phyloP scores from a whole-genome alignment of 2,113 vertebrate genomes.

The Asarcornis scutulata region DNA sequence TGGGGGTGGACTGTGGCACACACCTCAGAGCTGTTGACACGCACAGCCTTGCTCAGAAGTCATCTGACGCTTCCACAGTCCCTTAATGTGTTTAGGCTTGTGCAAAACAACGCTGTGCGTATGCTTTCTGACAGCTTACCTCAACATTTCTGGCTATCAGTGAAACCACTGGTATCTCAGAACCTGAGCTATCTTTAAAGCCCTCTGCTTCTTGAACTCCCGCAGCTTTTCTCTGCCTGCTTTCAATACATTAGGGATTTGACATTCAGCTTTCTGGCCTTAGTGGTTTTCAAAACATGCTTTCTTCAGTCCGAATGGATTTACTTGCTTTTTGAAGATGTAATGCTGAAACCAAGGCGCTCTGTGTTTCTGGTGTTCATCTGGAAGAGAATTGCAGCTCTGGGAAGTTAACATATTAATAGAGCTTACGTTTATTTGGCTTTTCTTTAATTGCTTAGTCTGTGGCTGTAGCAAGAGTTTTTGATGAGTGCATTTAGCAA shows the following conservation, averaged over 20 bases:
- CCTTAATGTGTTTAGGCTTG: not conserved
- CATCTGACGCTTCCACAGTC: not conserved
- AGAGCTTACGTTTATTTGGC: not conserved
- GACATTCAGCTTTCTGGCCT: not conserved
- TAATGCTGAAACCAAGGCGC: not conserved
- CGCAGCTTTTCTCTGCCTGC: not conserved
- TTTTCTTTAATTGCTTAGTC: not conserved
- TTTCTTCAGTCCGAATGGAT: not conserved
- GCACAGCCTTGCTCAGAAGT: not conserved
- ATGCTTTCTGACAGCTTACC: not conserved
- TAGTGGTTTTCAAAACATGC: not conserved
- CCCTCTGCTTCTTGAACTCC: not conserved
- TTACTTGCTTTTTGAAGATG: constrained; percentile 18
- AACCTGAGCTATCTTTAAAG: not conserved
- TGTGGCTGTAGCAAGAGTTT: not conserved
- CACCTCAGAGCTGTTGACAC: not conserved
- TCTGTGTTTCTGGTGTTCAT: constrained; percentile 14
- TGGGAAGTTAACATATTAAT: not conserved
- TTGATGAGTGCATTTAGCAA: not conserved
- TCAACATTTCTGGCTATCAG: not conserved
- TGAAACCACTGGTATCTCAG: not conserved
- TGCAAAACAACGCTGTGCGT: rapidly evolving
- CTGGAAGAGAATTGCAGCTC: not conserved
- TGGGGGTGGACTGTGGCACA: not conserved
- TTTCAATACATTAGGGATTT: not conserved